Evolutionary conservation across 2,797 vertebrate genomes (phyloP).

Genomic region (Hephaestus fuliginosus): DNA sequence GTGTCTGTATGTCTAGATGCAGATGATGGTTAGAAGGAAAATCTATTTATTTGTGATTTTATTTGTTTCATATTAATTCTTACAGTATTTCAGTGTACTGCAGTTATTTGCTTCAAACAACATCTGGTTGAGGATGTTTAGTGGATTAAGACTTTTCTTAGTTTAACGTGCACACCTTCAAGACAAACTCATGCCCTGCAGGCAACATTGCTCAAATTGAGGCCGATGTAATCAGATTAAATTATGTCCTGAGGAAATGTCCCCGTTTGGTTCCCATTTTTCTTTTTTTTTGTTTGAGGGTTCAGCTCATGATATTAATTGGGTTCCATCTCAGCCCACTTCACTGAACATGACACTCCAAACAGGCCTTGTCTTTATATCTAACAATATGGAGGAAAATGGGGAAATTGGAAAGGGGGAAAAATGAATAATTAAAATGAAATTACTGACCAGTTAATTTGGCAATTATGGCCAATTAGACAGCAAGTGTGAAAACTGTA

Average conservation of each 20-base stretch:
- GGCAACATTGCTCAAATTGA: conserved; percentile 83
- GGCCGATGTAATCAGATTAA: conserved; percentile 86
- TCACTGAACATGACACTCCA: conserved; percentile 90
- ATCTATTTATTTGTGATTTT: neutral
- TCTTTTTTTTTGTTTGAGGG: conserved; percentile 77
- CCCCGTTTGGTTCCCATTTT: conserved; percentile 81
- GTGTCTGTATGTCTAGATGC: neutral
- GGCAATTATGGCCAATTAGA: conserved; percentile 91
- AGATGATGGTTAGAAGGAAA: neutral
- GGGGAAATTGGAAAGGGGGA: conserved; percentile 48
- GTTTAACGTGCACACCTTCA: conserved; percentile 41
- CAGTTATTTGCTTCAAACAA: neutral
- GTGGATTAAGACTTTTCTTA: conserved; percentile 23
- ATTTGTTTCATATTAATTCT: neutral
- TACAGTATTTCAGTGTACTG: neutral
- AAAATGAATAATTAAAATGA: conserved; percentile 82
- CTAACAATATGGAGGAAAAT: conserved; percentile 54
- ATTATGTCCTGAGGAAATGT: conserved; percentile 84
- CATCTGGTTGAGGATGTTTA: conserved; percentile 3
- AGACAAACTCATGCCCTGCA: conserved; percentile 63
- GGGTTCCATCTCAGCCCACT: conserved; percentile 83
- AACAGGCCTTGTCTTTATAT: conserved; percentile 85
- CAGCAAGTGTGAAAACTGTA: conserved; percentile 79
- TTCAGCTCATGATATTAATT: conserved; percentile 91
- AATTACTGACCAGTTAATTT: conserved; percentile 92